A percentile compares a stretch with the other conserved stretches of the same genome.
Conservation (phyloP, 2,113 vertebrate genomes). For the Hippolais icterina region DNA sequence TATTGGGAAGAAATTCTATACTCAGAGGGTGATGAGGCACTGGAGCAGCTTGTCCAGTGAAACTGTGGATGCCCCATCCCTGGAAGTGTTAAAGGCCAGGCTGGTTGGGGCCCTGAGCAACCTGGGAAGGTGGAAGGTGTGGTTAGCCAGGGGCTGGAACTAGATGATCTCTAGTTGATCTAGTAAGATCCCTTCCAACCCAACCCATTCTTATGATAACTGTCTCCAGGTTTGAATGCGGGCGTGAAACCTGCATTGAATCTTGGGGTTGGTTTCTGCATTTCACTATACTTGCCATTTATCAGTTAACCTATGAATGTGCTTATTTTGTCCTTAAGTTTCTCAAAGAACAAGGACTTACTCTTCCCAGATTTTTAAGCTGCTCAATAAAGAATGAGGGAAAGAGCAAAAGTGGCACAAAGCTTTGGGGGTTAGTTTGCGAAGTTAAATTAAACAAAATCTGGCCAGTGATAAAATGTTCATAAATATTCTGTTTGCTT, state of each 20-base stretch:
- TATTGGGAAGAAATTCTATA: neutral
- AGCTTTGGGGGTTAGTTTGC: neutral
- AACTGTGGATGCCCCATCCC: neutral
- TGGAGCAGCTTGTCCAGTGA: neutral
- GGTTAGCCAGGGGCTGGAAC: neutral
- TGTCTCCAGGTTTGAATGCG: neutral
- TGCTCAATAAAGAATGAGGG: neutral
- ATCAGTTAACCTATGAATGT: neutral
- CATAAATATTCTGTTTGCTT: neutral
- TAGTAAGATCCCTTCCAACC: neutral
- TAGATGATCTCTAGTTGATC: neutral
- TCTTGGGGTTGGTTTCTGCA: neutral
- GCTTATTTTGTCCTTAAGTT: neutral
- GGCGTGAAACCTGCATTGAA: neutral
- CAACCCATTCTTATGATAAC: neutral
- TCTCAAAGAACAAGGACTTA: neutral
- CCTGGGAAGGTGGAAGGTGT: neutral
- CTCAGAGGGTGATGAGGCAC: neutral
- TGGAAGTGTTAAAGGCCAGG: neutral
- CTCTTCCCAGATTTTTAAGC: neutral
- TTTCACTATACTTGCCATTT: neutral
- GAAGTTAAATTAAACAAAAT: neutral
- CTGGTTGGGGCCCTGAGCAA: neutral
- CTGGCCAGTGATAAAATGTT: neutral
- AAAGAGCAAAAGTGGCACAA: neutral